Base-by-base conservation (phyloP, 1,140 invertebrate species). In the Heterodera carotae region DNA sequence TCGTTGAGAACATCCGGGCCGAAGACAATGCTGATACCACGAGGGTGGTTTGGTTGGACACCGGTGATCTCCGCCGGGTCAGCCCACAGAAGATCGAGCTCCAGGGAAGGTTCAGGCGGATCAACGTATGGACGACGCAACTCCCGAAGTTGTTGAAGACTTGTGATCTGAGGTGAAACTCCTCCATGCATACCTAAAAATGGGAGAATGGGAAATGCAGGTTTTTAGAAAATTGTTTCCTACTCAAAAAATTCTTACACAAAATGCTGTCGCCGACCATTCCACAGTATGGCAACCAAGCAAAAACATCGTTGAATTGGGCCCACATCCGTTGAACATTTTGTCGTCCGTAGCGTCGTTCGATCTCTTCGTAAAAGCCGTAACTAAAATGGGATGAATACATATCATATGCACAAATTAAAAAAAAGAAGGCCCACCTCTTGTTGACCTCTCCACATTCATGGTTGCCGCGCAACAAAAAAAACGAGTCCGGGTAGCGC, bases 11-110 rank as follows among this genome's bases (percentile, higher is more conserved):
- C 68, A 15, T 69, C 68, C 27, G 39, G 27, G 12, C 68, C 53
- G 53, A 69, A 69, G 3, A 69, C 27, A 34, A 69, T 53, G 39
- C 36, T 48, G 7, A 39, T 27, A 4, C 53, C 53, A 15, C 68
- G 68, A 29, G 53, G 53, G 18, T 69, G 53, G 18, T 69, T 25
- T 48, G 39, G 39, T 39, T 31, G 8, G 2, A 34, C 33, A 15
- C 68, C 53, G 6, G 27, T 25, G 5, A 69, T 27, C 10, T 48
- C 10, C 27, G 39, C 33, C 96, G 95, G 95, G 91, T 97, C 95
- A 81, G 94, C 95, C 97, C 96, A 98, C 69, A 98, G 91, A 77
- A 99, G 91, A 90, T 99, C 96, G 91, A 81, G 80, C 12, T 69
- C 75, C 27, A 83, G 81, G 10, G 75, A 77, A 34, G 78, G 76